Base-by-base conservation (phyloP, 2,888 invertebrate species). In the Palloptera scutellata region DNA sequence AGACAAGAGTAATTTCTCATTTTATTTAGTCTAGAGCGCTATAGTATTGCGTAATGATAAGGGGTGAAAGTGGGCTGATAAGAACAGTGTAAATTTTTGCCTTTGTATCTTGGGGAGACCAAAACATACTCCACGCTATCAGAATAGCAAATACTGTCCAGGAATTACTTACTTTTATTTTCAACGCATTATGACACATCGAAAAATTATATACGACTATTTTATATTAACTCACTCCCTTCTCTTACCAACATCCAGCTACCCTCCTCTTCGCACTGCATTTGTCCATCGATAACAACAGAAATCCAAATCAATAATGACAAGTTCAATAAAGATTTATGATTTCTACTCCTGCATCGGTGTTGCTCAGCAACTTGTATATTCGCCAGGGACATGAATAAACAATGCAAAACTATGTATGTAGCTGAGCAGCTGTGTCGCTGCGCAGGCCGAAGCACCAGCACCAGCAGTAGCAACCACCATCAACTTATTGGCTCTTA, bases 251-350 rank as follows among this genome's bases (percentile, higher is more conserved):
- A n/a, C n/a, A n/a, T n/a, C n/a, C n/a, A n/a, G n/a, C n/a, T n/a
- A n/a, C n/a, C n/a, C n/a, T n/a, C n/a, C n/a, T n/a, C 30, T 6
- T 6, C 30, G 6, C 30, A 30, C 6, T 30, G 30, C 30, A 30
- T 30, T 30, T 30, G 30, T 30, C 30, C 30, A 30, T 4, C 51
- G 15, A 52, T 58, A 43, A 68, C 30, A 61, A 55, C 41, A 62
- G 64, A 55, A 55, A 72, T 77, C 76, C 75, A 79, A 81, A 84
- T 84, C 84, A 84, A 84, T 84, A 84, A 83, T 81, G 79, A 80
- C 82, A 80, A 78, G 73, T 79, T 79, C 79, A 79, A 84, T 81
- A 79, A 84, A 84, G 84, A 84, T 83, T 84, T 84, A 84, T 84
- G 77, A 77, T 77, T 77, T 76, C 69, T 48, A 15, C 48, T 48